A percentile compares a stretch with the other conserved stretches of the same genome.
These are phyloP conservation scores for Branchellion lobata DNA, from an alignment of 2,888 invertebrate species.

Conservation along the genomic window DNA sequence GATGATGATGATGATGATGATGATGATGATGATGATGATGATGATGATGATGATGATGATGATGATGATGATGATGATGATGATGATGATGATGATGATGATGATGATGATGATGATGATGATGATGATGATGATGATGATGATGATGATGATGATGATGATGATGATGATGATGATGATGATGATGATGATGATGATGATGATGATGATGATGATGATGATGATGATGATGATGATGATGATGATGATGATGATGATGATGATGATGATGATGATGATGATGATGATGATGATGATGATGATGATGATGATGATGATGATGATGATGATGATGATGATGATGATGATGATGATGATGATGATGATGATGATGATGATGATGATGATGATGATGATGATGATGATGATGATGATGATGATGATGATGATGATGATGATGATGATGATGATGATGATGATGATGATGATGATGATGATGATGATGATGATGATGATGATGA, in stretches of 20 bases:
- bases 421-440: not conserved
- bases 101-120: slow-evolving; percentile 28
- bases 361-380: slow-evolving; percentile 1
- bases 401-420: slow-evolving; percentile 9
- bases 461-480: not conserved
- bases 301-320: not conserved
- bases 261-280: slow-evolving; percentile 29
- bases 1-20: too few relatives aligned
- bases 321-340: not conserved
- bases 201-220: slow-evolving; percentile 23
- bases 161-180: slow-evolving; percentile 32
- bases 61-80: not conserved
- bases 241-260: slow-evolving; percentile 25
- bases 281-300: slow-evolving; percentile 20
- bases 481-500: not conserved
- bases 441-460: too few relatives aligned
- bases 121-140: slow-evolving; percentile 24
- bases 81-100: slow-evolving; percentile 12
- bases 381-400: slow-evolving; percentile 6
- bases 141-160: slow-evolving; percentile 19
- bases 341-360: slow-evolving; percentile 8
- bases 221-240: slow-evolving; percentile 35
- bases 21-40: too few relatives aligned
- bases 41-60: too few relatives aligned
- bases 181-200: slow-evolving; percentile 32